phyloP scores from a whole-genome alignment of 2,888 invertebrate genomes.

The Zeuzera pyrina region DNA sequence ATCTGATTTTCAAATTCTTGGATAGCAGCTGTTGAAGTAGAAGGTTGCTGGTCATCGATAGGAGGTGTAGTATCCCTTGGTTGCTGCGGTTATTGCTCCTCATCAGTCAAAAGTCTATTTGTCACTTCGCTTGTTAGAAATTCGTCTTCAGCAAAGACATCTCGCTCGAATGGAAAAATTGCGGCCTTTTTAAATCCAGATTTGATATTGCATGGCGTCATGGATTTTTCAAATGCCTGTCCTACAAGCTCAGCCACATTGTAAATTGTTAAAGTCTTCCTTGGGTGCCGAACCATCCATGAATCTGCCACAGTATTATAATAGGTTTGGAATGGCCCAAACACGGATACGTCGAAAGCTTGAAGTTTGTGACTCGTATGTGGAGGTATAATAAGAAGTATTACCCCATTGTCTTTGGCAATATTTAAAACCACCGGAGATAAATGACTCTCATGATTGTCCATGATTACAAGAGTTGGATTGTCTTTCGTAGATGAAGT shows the following conservation, averaged over 20 bases:
- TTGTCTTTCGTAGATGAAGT: constrained; percentile 17
- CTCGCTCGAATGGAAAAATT: constrained; percentile 22
- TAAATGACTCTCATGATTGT: constrained; percentile 30
- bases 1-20: too few species aligned
- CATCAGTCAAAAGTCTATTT: too few species aligned
- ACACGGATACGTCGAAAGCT: constrained; percentile 34
- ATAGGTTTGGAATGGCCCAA: constrained; percentile 32
- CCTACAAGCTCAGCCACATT: constrained; percentile 22
- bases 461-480: constrained; percentile 21
- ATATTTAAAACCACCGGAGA: constrained; percentile 20
- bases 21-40: too few species aligned
- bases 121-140: constrained; percentile 18
- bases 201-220: constrained; percentile 30
- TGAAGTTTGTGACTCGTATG: constrained; percentile 39
- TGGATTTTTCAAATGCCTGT: constrained; percentile 17
- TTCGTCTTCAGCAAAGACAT: constrained; percentile 24
- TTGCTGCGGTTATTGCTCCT: too few species aligned
- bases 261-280: constrained; percentile 31
- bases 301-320: constrained; percentile 23
- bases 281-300: constrained; percentile 32
- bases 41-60: too few species aligned
- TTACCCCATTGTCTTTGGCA: constrained; percentile 31
- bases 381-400: constrained; percentile 34
- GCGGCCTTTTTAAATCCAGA: constrained; percentile 13
- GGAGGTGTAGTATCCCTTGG: too few species aligned